Conservation (phyloP, 1,140 invertebrate species). For the Drosophila pallidifrons region DNA sequence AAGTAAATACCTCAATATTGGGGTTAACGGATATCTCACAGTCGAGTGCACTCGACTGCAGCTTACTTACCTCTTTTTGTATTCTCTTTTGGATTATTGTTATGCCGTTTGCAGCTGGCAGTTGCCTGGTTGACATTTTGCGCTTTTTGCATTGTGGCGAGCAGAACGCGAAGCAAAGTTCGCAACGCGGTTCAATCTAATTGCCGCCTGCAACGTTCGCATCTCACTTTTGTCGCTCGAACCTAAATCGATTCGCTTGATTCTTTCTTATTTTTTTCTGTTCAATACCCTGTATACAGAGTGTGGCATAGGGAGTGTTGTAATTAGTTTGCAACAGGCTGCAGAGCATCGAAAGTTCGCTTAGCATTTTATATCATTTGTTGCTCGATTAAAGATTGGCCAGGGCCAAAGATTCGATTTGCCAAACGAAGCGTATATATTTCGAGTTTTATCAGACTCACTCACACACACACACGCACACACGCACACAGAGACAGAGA, state of each 20-base stretch:
- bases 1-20: no score
- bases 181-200: slow-evolving; percentile 36
- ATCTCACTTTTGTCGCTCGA: slow-evolving; percentile 8
- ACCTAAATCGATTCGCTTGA: slow-evolving; percentile 29
- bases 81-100: slow-evolving; percentile 38
- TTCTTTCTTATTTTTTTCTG: neutral
- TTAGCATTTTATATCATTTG: neutral
- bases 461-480: neutral
- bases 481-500: neutral
- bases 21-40: no score
- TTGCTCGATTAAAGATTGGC: slow-evolving; percentile 7
- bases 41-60: no score
- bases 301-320: no score
- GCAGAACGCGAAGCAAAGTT: slow-evolving; percentile 1
- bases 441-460: neutral
- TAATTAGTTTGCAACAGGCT: no score
- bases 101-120: slow-evolving; percentile 33
- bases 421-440: slow-evolving; percentile 21
- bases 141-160: slow-evolving; percentile 15
- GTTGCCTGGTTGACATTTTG: slow-evolving; percentile 16
- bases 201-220: slow-evolving; percentile 23
- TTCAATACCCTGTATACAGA: no score
- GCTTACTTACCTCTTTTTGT: no score
- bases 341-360: no score
- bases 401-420: slow-evolving; percentile 34